These are phyloP conservation scores for Sebastes goodei DNA, from an alignment of 2,797 vertebrate species.

Conservation along the genomic window DNA sequence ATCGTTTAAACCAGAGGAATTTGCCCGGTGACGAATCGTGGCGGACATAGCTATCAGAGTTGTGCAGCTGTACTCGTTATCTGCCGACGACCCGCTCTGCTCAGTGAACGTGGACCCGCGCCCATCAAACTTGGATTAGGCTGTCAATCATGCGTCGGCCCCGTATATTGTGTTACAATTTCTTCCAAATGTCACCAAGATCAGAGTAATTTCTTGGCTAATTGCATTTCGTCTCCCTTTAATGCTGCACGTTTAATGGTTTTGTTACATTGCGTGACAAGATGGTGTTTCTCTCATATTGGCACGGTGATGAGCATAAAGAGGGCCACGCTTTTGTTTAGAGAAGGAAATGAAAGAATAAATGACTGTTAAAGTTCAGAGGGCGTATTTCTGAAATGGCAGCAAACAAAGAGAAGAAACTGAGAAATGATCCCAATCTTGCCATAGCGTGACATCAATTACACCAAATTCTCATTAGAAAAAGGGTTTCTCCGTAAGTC, in stretches of 20 bases:
- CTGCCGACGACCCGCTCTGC: conserved; percentile 91
- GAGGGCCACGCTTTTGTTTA: conserved; percentile 80
- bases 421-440: conserved; percentile 79
- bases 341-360: conserved; percentile 78
- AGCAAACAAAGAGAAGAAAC: conserved; percentile 79
- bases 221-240: conserved; percentile 99
- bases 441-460: conserved; percentile 79
- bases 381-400: conserved; percentile 80
- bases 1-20: conserved; percentile 99
- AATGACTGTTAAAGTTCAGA: conserved; percentile 83
- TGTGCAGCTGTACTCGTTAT: conserved; percentile 99
- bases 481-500: conserved; percentile 52
- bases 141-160: conserved; percentile 95
- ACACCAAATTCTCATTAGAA: conserved; percentile 75
- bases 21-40: conserved; percentile 95
- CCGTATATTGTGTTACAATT: conserved; percentile 98
- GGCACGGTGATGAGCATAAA: conserved; percentile 69
- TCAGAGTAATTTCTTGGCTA: conserved; percentile 99
- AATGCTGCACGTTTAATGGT: conserved; percentile 97
- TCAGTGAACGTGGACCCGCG: conserved; percentile 90
- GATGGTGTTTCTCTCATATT: conserved; percentile 81
- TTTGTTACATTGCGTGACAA: conserved; percentile 96
- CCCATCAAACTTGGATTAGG: conserved; percentile 99
- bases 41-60: conserved; percentile 98
- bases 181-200: conserved; percentile 99